phyloP scores from a whole-genome alignment of 2,888 invertebrate species.

The Trisateles emortualis region DNA sequence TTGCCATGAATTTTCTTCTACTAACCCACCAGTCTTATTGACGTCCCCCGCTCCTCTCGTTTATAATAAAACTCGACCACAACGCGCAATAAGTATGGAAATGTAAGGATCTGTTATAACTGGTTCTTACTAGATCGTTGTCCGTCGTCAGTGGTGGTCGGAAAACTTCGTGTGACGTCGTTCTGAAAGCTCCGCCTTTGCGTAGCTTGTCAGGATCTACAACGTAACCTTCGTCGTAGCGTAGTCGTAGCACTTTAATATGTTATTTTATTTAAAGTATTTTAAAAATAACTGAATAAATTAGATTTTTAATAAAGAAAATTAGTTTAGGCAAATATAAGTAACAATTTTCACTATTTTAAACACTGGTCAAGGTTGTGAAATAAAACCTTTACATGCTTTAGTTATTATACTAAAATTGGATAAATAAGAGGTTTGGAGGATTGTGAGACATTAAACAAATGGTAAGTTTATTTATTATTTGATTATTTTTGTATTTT shows the following conservation, averaged over 20 bases:
- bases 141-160: conserved; percentile 63
- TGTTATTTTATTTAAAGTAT: conserved; percentile 5
- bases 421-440: not conserved
- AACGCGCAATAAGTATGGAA: conserved; percentile 5
- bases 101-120: conserved; percentile 47
- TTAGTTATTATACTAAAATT: too few species aligned
- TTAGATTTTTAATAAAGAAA: too few species aligned
- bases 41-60: conserved; percentile 49
- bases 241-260: conserved; percentile 22
- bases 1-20: conserved; percentile 67
- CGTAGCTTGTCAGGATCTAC: conserved; percentile 55
- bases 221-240: conserved; percentile 51
- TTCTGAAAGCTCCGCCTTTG: conserved; percentile 68
- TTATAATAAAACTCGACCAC: not conserved
- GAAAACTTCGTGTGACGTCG: conserved; percentile 66
- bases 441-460: too few species aligned
- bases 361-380: too few species aligned
- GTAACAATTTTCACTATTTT: too few species aligned
- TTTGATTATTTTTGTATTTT: too few species aligned
- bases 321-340: too few species aligned
- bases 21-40: conserved; percentile 48
- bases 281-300: too few species aligned
- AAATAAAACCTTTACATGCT: too few species aligned
- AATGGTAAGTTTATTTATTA: too few species aligned
- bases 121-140: conserved; percentile 48